Evolutionary conservation across 2,888 invertebrate genomes (phyloP), one percentile per base, ranked within the genome.

Genomic region (Ophion slaviceki): DNA sequence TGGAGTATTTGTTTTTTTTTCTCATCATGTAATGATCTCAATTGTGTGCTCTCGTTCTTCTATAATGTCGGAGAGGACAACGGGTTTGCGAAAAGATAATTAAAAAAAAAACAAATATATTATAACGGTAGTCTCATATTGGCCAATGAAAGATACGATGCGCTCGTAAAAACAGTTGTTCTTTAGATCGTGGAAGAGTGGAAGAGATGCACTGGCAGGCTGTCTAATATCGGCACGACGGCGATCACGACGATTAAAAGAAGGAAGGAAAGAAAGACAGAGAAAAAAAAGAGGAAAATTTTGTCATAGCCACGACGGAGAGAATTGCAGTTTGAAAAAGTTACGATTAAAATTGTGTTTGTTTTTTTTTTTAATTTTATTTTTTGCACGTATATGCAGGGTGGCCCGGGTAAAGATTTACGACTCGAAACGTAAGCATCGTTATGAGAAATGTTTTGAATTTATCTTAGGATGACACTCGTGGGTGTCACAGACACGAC

Each of bases 191-290:
- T 88, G 24, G 80, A 79, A 91, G 72, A 84, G 84, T 72, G 80
- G 67, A 83, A 70, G 75, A 53, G 53, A 82, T 84, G 82, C 90
- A 92, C 88, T 90, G 90, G 80, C 92, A 92, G 92, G 92, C 93
- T 91, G 77, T 89, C 92, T 92, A 91, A 86, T 87, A 92, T 91
- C 89, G 91, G 40, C 40, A 92, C 84, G 91, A 90, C 86, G 90
- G 89, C 88, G 64, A 79, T 45, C 40, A 80, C 57, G 72, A 80
- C 72, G 72, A 80, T 36, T 17, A 78, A 24, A 57, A 70, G 28
- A n/a, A 68, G 11, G 28, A 68, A 24, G n/a, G 24, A 5, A 24
- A 59, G 14, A n/a, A 75, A 75, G 45, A 62, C 10, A 75, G 28
- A 59, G 14, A n/a, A 75, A 75, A 47, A 62, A 20, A 75, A 47